Evolutionary conservation across 2,888 invertebrate species (phyloP).

Genomic region (Eupithecia tripunctaria): DNA sequence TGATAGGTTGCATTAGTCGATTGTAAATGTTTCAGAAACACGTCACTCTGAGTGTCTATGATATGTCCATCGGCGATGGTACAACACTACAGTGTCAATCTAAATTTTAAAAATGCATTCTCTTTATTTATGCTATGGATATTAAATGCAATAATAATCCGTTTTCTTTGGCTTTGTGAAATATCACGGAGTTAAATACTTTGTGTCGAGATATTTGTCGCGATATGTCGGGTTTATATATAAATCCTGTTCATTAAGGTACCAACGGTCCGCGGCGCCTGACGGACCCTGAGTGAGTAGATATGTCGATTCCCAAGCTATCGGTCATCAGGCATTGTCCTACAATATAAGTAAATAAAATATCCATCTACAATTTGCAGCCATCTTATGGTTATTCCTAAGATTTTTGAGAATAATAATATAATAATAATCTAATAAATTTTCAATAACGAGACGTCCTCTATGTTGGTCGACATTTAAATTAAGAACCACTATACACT

Average conservation of each 20-base stretch:
- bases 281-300: conserved; percentile 65
- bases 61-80: conserved; percentile 67
- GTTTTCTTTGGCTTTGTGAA: conserved; percentile 82
- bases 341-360: conserved; percentile 81
- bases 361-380: conserved; percentile 81
- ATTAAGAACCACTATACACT: conserved; percentile 83
- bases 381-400: conserved; percentile 83
- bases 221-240: conserved; percentile 72
- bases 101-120: conserved; percentile 39
- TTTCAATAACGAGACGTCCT: conserved; percentile 82
- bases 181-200: conserved; percentile 81
- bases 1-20: conserved; percentile 51
- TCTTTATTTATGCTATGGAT: conserved; percentile 53
- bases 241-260: not conserved
- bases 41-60: conserved; percentile 63
- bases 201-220: conserved; percentile 66
- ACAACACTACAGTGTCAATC: conserved; percentile 50
- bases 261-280: conserved; percentile 11
- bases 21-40: conserved; percentile 48
- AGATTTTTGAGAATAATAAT: conserved; percentile 75
- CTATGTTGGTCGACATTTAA: conserved; percentile 84
- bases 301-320: conserved; percentile 73
- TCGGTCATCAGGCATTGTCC: conserved; percentile 76
- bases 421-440: conserved; percentile 83
- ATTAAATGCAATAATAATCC: conserved; percentile 71